These are phyloP conservation scores for Cuculus canorus DNA, from an alignment of 2,797 vertebrate genomes.

Conservation along the genomic window DNA sequence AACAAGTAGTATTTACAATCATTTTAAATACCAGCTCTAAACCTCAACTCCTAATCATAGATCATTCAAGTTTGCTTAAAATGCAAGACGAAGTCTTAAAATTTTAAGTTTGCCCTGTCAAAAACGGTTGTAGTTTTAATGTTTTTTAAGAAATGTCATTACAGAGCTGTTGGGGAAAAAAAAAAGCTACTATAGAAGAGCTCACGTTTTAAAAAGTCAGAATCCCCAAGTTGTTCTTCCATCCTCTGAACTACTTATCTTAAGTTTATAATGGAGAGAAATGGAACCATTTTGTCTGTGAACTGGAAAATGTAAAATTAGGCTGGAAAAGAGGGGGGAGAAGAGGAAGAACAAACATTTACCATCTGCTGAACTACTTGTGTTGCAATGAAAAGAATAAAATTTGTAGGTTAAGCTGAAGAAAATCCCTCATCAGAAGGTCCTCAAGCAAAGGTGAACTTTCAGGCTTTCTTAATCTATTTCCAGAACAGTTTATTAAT, in stretches of 20 bases:
- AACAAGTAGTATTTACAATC: constrained; percentile 83
- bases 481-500: constrained; percentile 55
- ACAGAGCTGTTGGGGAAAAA: constrained; percentile 8
- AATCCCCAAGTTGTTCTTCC: constrained; percentile 31
- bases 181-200: not conserved
- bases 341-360: constrained; percentile 2
- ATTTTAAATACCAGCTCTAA: constrained; percentile 79
- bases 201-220: not conserved
- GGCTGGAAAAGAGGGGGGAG: not conserved
- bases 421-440: constrained; percentile 4
- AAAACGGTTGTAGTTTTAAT: not conserved
- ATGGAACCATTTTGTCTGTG: not conserved
- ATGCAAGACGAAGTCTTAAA: constrained; percentile 56
- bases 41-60: constrained; percentile 58
- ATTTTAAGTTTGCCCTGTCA: not conserved
- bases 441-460: not conserved
- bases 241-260: not conserved
- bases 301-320: not conserved
- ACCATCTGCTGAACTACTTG: not conserved
- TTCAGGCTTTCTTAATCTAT: constrained; percentile 1
- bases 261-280: not conserved
- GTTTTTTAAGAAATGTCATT: not conserved
- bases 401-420: constrained; percentile 20
- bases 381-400: constrained; percentile 24
- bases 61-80: constrained; percentile 73